phyloP scores from a whole-genome alignment of 2,113 vertebrate genomes.

The Xenus cinereus region DNA sequence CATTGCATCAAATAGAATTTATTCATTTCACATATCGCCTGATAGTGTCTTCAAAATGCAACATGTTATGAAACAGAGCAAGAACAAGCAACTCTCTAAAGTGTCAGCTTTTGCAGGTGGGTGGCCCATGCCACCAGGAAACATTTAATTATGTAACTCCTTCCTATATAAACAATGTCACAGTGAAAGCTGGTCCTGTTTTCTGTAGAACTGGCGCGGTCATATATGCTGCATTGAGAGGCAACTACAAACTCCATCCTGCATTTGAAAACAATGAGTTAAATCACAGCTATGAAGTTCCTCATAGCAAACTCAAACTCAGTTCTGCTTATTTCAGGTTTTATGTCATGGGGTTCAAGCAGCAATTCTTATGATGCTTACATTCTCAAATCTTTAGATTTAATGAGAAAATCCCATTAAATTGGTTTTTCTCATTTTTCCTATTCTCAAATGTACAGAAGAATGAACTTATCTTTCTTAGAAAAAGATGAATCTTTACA shows the following conservation, averaged over 20 bases:
- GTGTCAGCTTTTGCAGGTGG: not conserved
- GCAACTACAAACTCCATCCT: not conserved
- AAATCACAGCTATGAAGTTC: not conserved
- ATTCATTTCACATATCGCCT: not conserved
- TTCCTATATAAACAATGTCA: not conserved
- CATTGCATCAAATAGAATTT: not conserved
- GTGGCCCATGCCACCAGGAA: not conserved
- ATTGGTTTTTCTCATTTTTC: not conserved
- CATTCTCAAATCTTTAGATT: not conserved
- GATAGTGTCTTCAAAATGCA: not conserved
- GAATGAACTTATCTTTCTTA: not conserved
- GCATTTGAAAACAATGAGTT: not conserved
- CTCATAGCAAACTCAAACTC: not conserved
- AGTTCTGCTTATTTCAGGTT: not conserved
- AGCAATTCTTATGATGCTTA: not conserved
- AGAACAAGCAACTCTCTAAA: not conserved
- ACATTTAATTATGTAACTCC: not conserved
- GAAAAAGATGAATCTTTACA: not conserved
- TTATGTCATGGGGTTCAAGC: not conserved
- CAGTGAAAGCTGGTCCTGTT: not conserved
- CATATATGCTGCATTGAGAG: not conserved
- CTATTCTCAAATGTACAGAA: not conserved
- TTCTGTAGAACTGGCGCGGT: not conserved
- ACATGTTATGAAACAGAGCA: not conserved
- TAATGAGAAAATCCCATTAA: not conserved